A percentile compares a stretch with the other conserved stretches of the same genome.
Conservation (phyloP, 2,888 invertebrate species). For the Leptinotarsa tumamoca region DNA sequence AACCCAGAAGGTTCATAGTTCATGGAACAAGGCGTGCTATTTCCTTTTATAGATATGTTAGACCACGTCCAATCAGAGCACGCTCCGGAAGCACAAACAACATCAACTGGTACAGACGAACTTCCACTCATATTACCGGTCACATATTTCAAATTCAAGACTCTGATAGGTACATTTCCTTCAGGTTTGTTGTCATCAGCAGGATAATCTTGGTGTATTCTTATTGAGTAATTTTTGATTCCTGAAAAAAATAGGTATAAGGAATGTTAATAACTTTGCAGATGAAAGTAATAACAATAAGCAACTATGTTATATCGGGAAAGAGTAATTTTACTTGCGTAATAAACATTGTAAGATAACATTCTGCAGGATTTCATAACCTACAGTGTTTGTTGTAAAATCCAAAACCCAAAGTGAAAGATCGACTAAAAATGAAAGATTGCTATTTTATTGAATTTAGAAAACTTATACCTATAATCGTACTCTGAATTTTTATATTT, state of each 20-base stretch:
- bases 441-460: too few species aligned
- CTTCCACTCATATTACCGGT: conserved; percentile 21
- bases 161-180: conserved; percentile 27
- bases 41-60: conserved; percentile 33
- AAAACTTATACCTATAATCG: too few species aligned
- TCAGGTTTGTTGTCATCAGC: conserved; percentile 25
- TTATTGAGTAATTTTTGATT: conserved; percentile 28
- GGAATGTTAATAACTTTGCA: too few species aligned
- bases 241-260: conserved; percentile 25
- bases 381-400: too few species aligned
- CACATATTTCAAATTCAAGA: conserved; percentile 24
- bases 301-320: too few species aligned
- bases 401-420: too few species aligned
- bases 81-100: conserved; percentile 26
- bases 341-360: too few species aligned
- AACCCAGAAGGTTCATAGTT: conserved; percentile 38
- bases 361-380: too few species aligned
- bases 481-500: too few species aligned
- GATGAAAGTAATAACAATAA: too few species aligned
- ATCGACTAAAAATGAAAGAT: too few species aligned
- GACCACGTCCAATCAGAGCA: conserved; percentile 35
- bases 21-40: conserved; percentile 32
- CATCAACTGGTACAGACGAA: conserved; percentile 22
- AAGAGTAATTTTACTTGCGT: too few species aligned
- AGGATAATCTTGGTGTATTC: conserved; percentile 30